Percentiles rank a stretch among this genome's conserved stretches.
These are phyloP conservation scores for Cyrtonyx montezumae DNA, from an alignment of 2,113 vertebrate species.

Conservation along the genomic window DNA sequence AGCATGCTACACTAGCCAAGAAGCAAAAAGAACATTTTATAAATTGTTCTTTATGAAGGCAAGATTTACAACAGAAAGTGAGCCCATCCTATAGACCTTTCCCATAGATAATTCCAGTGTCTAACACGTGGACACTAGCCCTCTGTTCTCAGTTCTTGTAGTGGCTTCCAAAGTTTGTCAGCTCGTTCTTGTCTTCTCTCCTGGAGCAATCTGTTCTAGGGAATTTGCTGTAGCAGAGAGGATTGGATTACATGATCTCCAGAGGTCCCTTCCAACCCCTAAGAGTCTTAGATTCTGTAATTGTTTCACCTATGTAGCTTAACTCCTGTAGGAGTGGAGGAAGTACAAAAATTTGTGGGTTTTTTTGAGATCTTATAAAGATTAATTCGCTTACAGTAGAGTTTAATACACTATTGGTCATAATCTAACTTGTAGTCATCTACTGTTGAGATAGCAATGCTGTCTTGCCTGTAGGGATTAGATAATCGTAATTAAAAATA, in stretches of 20 bases:
- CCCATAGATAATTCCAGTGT: background rate
- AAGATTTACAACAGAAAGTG: background rate
- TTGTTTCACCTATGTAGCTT: background rate
- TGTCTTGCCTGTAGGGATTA: background rate
- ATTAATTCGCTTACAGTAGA: background rate
- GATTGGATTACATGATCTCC: background rate
- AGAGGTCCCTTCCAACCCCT: background rate
- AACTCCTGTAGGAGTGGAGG: background rate
- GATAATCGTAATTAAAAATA: background rate
- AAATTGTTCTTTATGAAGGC: background rate
- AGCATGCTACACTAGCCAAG: background rate
- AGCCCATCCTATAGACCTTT: background rate
- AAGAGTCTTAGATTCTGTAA: background rate
- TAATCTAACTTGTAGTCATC: background rate
- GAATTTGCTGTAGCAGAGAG: background rate
- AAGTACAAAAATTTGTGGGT: background rate
- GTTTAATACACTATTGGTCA: background rate
- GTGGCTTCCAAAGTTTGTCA: background rate
- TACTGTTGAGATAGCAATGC: background rate
- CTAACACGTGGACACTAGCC: background rate
- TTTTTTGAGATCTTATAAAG: background rate
- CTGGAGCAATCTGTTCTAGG: background rate
- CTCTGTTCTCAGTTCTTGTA: background rate
- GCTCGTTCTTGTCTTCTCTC: background rate
- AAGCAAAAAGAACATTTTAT: background rate